Base-by-base conservation (phyloP, 2,113 vertebrate species). In the Nanger granti region DNA sequence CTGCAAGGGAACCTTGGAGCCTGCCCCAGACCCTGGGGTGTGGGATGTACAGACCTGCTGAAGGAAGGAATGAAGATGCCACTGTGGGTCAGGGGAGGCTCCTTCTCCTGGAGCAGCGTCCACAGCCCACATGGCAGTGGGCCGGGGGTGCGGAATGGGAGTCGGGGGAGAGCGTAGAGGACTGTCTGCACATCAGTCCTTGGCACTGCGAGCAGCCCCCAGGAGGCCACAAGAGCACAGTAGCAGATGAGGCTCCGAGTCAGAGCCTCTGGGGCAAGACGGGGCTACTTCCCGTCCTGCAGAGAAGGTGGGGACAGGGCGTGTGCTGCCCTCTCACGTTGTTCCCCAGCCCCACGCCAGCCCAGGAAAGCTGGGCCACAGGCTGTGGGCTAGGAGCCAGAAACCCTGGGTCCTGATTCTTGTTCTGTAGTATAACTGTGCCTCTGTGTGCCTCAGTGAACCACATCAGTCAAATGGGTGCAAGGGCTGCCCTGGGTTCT, bases 121-220 rank as follows among this genome's bases (percentile, higher is more conserved):
- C 86, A 55, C 37, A 34, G 47, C 8, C 37, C 52, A 1, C 0
- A 8, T 2, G 24, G 17, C 10, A 52, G 1, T 28, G 41, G 41
- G 41, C 41, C 41, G 41, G 41, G 41, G 41, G 41, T 44, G 41
- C 5, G 41, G 41, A 44, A 44, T 44, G 37, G n/a, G 69, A 41
- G 69, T 7, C 3, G 0, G 13, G n/a, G 76, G 12, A 41, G 2
- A 13, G 20, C 15, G 57, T n/a, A 54, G 64, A 57, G 41, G 80
- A 20, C 79, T 24, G 20, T 62, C 11, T 59, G 64, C 59, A 83
- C 28, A n/a, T 6, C 15, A 95, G 29, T 89, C 90, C 95, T 96
- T 80, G 97, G 97, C 96, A 92, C 60, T 64, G 55, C 31, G 4
- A 44, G 17, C 47, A 12, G 28, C 57, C 41, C 52, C 34, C 2